Conservation (phyloP, 2,797 vertebrate species). For the Brachyalestes nurse region DNA sequence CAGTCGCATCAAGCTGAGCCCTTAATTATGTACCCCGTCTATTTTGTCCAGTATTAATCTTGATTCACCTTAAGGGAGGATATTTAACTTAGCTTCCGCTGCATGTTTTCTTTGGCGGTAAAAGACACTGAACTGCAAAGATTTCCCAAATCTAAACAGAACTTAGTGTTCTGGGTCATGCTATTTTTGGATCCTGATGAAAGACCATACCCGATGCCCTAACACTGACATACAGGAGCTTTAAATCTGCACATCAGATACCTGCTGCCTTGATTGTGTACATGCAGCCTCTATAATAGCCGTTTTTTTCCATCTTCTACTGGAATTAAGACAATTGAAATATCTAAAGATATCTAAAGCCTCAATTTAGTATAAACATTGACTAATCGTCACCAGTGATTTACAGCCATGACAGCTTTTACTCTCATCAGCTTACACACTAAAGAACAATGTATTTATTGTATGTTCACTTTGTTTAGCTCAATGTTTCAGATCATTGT, state of each 20-base stretch:
- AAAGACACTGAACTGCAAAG: conserved; percentile 41
- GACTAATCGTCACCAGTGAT: neutral
- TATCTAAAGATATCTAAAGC: too few species aligned
- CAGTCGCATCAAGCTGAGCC: conserved; percentile 24
- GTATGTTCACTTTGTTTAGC: conserved; percentile 15
- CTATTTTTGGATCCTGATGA: conserved; percentile 52
- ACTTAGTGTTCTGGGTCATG: conserved; percentile 39
- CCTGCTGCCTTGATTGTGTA: conserved; percentile 2
- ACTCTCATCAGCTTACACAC: neutral
- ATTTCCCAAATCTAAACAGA: conserved; percentile 54
- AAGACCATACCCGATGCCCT: conserved; percentile 8
- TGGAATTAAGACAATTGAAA: neutral
- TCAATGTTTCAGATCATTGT: conserved; percentile 17
- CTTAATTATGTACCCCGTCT: conserved; percentile 39
- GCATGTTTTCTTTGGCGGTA: conserved; percentile 56
- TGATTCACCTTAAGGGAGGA: conserved; percentile 52
- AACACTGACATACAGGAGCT: conserved; percentile 15
- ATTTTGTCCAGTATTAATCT: conserved; percentile 43
- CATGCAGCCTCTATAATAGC: neutral
- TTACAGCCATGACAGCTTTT: neutral
- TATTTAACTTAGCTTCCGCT: conserved; percentile 53
- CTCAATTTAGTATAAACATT: neutral
- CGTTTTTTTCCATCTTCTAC: neutral
- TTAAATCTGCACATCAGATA: conserved; percentile 15
- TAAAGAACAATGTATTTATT: neutral